Evolutionary conservation across 2,113 vertebrate species (phyloP).

Genomic region (Neopipo cinnamomea): DNA sequence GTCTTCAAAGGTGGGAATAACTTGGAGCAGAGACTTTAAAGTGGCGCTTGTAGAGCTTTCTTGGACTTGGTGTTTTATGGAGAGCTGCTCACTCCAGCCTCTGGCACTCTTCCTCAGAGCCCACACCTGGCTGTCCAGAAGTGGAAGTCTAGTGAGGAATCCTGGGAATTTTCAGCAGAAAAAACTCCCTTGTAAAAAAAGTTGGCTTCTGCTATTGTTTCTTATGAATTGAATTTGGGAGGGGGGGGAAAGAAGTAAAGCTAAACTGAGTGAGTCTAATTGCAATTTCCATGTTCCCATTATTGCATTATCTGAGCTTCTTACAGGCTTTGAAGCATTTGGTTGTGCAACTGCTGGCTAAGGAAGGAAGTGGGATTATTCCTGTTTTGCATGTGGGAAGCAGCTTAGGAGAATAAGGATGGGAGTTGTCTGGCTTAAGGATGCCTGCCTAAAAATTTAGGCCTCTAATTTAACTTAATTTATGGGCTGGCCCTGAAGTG

Average conservation of each 20-base stretch:
- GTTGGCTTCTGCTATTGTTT: background rate
- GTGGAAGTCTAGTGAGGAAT: background rate
- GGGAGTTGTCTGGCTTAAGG: background rate
- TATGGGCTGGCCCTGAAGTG: background rate
- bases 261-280: background rate
- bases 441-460: background rate
- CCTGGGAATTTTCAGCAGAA: background rate
- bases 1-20: background rate
- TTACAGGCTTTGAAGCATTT: background rate
- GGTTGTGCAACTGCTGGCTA: background rate
- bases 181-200: background rate
- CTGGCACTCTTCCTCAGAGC: background rate
- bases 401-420: background rate
- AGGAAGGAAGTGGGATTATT: constrained; percentile 18
- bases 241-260: background rate
- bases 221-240: background rate
- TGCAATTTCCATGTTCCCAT: constrained; percentile 4
- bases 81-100: background rate
- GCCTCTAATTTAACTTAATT: background rate
- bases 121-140: background rate
- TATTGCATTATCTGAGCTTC: background rate
- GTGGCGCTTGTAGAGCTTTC: background rate
- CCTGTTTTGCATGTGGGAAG: background rate
- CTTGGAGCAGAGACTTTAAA: background rate
- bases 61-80: background rate